phyloP scores from a whole-genome alignment of 35 echinoderm and acorn worm genomes.

The Apostichopus japonicus region DNA sequence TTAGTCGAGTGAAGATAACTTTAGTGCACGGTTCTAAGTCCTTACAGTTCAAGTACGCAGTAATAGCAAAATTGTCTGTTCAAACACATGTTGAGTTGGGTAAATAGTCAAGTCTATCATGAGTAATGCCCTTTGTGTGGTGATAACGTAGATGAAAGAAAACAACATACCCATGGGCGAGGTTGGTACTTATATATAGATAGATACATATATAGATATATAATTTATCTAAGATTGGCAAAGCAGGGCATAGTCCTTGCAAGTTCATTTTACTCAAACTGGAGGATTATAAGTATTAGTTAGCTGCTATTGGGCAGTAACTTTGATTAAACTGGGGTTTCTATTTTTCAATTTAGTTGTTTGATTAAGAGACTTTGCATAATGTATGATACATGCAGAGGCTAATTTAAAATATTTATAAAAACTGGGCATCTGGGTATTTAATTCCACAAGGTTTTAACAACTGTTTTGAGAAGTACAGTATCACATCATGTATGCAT shows the following conservation, averaged over 20 bases:
- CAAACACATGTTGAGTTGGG: background rate
- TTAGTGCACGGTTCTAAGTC: background rate
- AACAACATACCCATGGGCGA: background rate
- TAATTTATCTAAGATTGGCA: background rate
- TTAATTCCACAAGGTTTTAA: too few species aligned
- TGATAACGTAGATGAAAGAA: background rate
- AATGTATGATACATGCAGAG: background rate
- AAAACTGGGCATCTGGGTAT: too few species aligned
- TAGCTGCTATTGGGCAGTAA: background rate
- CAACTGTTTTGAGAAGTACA: too few species aligned
- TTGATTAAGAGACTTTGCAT: background rate
- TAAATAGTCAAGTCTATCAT: background rate
- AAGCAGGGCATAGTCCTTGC: background rate
- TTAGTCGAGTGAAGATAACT: background rate
- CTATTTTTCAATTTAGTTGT: background rate
- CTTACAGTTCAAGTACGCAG: background rate
- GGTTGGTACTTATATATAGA: background rate
- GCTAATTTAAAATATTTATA: background rate
- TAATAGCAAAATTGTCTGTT: background rate
- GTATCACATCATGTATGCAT: too few species aligned
- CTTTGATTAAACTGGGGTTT: background rate
- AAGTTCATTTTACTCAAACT: background rate
- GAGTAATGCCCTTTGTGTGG: background rate
- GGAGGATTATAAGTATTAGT: background rate
- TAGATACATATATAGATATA: background rate